A percentile compares a stretch with the other conserved stretches of the same genome.
Conservation (phyloP, 2,113 vertebrate genomes). For the Ictalurus punctatus region DNA sequence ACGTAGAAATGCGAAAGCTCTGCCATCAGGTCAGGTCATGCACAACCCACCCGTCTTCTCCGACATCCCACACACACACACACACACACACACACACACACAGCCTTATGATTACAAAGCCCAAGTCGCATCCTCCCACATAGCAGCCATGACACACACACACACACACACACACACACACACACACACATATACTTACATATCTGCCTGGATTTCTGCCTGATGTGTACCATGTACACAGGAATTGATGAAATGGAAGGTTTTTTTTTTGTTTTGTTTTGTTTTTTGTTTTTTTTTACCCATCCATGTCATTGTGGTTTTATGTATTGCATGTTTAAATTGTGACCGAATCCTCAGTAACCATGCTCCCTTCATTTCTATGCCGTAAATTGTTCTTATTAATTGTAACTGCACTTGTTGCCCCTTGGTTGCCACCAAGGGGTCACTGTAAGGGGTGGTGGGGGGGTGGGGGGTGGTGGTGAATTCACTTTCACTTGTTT, state of each 20-base stretch:
- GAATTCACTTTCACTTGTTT: slow-evolving; percentile 58
- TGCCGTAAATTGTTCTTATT: slow-evolving; percentile 59
- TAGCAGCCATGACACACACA: slow-evolving; percentile 2
- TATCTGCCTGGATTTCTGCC: slow-evolving; percentile 29
- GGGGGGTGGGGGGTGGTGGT: slow-evolving; percentile 51
- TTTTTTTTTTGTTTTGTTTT: neutral
- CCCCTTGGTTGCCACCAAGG: slow-evolving; percentile 65
- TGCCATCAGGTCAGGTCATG: slow-evolving; percentile 3
- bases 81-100: neutral
- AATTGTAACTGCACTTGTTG: slow-evolving; percentile 33
- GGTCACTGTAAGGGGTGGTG: slow-evolving; percentile 63
- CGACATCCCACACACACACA: neutral
- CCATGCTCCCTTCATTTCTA: slow-evolving; percentile 62
- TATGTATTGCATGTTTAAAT: slow-evolving; percentile 68
- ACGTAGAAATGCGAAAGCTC: slow-evolving; percentile 59
- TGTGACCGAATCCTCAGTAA: slow-evolving; percentile 49
- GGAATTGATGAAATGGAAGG: slow-evolving; percentile 16
- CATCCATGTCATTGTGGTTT: slow-evolving; percentile 65
- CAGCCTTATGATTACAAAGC: slow-evolving; percentile 23
- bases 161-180: slow-evolving; percentile 28
- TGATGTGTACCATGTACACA: slow-evolving; percentile 36
- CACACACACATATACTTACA: slow-evolving; percentile 24
- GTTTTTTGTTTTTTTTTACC: slow-evolving; percentile 37
- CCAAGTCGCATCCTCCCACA: slow-evolving; percentile 36
- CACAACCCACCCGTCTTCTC: slow-evolving; percentile 9